Conservation (phyloP, 2,888 invertebrate species). For the Geophilus truncorum region DNA sequence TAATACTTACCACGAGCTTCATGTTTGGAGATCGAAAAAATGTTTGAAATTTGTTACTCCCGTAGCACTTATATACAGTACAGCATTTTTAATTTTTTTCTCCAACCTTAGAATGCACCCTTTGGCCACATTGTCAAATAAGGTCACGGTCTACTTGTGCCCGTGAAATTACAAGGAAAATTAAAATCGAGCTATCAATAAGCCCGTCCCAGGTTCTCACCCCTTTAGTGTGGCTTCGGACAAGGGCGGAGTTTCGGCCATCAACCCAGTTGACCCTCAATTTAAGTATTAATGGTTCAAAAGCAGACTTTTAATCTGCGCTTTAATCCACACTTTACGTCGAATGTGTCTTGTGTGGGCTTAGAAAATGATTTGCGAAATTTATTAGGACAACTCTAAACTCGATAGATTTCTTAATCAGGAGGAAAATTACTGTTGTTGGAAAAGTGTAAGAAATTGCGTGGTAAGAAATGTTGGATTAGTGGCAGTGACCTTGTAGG, state of each 20-base stretch:
- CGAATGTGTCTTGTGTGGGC: no score
- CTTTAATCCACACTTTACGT: neutral
- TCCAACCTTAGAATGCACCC: neutral
- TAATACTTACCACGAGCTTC: neutral
- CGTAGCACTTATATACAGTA: neutral
- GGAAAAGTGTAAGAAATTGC: neutral
- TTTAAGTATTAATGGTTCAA: neutral
- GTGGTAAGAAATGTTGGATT: neutral
- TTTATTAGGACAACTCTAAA: no score
- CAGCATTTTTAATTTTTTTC: neutral
- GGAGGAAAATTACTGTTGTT: no score
- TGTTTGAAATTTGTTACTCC: neutral
- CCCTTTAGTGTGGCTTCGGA: neutral
- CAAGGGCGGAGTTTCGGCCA: neutral
- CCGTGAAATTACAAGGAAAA: slow-evolving; percentile 15
- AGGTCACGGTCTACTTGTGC: slow-evolving; percentile 4
- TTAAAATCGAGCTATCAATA: neutral
- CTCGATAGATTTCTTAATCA: no score
- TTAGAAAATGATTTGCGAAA: no score
- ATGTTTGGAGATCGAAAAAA: neutral
- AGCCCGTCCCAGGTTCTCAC: neutral
- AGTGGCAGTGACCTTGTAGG: neutral
- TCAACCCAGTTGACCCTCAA: neutral
- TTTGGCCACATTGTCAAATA: slow-evolving; percentile 1
- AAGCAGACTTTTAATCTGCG: neutral